phyloP scores from a whole-genome alignment of 2,888 invertebrate genomes.

The Rhabditoides inermis region DNA sequence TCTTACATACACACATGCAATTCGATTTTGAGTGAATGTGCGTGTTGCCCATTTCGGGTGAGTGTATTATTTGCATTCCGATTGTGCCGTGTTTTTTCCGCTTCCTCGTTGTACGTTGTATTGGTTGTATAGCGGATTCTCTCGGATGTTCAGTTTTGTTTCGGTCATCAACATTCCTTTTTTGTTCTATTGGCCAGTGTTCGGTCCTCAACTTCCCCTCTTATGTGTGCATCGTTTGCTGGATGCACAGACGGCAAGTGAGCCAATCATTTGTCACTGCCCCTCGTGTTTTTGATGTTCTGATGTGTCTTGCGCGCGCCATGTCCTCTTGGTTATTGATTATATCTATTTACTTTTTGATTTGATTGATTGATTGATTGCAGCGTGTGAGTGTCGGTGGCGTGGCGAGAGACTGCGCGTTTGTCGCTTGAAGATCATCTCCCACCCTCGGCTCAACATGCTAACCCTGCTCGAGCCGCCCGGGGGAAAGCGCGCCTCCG shows the following conservation, averaged over 20 bases:
- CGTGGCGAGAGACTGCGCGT: too few relatives aligned
- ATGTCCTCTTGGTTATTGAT: too few relatives aligned
- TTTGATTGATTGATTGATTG: neutral
- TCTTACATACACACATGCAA: too few relatives aligned
- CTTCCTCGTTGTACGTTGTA: too few relatives aligned
- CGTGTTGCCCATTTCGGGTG: too few relatives aligned
- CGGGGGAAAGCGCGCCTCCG: constrained; percentile 28
- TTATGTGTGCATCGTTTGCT: constrained; percentile 12
- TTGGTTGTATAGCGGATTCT: constrained; percentile 1
- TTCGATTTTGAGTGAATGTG: too few relatives aligned
- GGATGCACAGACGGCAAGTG: constrained; percentile 9
- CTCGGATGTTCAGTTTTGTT: constrained; percentile 1
- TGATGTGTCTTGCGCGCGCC: too few relatives aligned
- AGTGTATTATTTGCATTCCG: too few relatives aligned
- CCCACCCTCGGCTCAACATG: constrained; percentile 14
- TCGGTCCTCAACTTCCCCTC: constrained; percentile 20
- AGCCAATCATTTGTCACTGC: too few relatives aligned
- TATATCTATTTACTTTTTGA: neutral
- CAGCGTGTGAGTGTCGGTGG: too few relatives aligned
- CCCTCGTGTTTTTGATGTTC: too few relatives aligned
- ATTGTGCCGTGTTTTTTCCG: constrained; percentile 3
- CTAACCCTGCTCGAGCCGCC: constrained; percentile 40
- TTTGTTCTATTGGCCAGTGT: constrained; percentile 16
- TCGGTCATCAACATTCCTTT: constrained; percentile 10
- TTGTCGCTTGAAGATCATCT: neutral